Evolutionary conservation across 2,888 invertebrate species (phyloP).

Genomic region (Hedychridium roseum): DNA sequence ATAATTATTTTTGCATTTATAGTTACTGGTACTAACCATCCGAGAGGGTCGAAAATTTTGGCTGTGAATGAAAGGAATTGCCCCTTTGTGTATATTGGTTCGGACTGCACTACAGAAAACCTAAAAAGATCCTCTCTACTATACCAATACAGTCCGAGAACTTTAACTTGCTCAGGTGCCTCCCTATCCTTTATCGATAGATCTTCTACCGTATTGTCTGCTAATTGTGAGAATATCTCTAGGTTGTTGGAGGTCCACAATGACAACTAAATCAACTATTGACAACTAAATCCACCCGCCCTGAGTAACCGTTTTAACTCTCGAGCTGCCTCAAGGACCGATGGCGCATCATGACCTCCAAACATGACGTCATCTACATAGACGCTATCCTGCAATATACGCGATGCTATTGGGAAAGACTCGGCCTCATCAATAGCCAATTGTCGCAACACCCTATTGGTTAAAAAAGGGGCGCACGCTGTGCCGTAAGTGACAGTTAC

Average conservation of each 20-base stretch:
- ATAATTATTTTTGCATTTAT: neutral
- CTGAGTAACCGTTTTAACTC: neutral
- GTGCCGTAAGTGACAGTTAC: slow-evolving; percentile 34
- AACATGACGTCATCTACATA: neutral
- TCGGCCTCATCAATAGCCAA: neutral
- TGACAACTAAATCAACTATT: too few relatives aligned
- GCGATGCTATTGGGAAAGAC: neutral
- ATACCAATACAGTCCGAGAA: neutral
- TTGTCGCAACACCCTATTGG: slow-evolving; percentile 11
- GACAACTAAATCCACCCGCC: neutral
- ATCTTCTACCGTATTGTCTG: too few relatives aligned
- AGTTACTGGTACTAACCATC: neutral
- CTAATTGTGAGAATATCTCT: too few relatives aligned
- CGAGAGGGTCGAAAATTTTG: neutral
- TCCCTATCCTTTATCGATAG: neutral
- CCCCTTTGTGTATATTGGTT: neutral
- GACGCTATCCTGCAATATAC: neutral
- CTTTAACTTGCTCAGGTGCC: neutral
- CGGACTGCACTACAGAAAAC: neutral
- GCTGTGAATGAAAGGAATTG: neutral
- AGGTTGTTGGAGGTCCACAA: neutral
- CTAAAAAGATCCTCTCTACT: neutral
- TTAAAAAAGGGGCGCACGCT: slow-evolving; percentile 28
- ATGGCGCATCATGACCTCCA: neutral
- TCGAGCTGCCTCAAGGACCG: neutral